Evolutionary conservation across 2,113 vertebrate genomes (phyloP).

Genomic region (Crocuta crocuta): DNA sequence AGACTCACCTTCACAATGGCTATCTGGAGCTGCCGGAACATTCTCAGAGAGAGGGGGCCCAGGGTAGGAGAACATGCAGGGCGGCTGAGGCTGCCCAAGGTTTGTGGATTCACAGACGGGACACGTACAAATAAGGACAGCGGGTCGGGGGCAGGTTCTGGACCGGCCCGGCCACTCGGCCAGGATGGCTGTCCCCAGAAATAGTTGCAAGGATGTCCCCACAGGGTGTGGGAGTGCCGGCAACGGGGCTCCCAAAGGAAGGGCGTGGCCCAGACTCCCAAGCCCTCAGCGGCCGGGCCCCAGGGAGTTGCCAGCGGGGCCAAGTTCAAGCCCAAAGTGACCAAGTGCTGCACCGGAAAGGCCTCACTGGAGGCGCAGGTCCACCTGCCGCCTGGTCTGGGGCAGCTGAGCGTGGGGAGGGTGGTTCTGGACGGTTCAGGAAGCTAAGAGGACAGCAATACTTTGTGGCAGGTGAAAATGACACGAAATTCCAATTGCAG

Average conservation of each 20-base stretch:
- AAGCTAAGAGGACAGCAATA: neutral
- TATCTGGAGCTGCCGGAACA: neutral
- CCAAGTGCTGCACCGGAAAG: accelerated
- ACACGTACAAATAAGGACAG: accelerated
- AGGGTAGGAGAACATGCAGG: accelerated
- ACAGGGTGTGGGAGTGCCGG: accelerated
- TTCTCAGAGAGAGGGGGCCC: neutral
- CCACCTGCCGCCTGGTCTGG: neutral
- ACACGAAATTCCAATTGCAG: too few species aligned
- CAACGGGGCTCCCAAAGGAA: neutral
- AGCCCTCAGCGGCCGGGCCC: neutral
- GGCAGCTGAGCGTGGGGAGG: accelerated
- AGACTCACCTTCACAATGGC: neutral
- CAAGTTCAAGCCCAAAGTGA: neutral
- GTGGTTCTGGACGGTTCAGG: neutral
- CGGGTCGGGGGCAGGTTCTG: accelerated
- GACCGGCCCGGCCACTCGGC: neutral
- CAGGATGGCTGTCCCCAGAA: neutral
- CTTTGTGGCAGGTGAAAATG: neutral
- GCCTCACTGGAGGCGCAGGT: accelerated
- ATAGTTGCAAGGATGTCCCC: neutral
- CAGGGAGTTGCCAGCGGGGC: neutral
- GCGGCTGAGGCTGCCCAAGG: neutral
- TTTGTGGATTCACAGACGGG: neutral
- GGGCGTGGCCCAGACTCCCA: neutral